Conservation (phyloP, 2,888 invertebrate genomes). For the Buathra laborator region DNA sequence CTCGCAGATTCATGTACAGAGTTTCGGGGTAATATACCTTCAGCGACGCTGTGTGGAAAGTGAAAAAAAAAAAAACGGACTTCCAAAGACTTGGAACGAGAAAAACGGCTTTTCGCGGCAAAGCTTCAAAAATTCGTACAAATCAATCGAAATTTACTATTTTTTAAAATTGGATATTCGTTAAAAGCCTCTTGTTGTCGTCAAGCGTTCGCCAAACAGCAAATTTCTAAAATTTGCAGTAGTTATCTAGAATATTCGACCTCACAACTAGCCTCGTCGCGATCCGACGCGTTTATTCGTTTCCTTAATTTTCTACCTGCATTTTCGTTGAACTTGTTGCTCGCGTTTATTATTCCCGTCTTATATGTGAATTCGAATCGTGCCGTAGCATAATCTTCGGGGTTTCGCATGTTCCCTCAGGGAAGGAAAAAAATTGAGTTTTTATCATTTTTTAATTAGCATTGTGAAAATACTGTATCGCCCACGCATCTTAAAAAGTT, state of each 20-base stretch:
- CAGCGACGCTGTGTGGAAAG: too few relatives aligned
- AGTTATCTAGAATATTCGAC: conserved; percentile 50
- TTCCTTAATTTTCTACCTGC: conserved; percentile 8
- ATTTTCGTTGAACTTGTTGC: conserved; percentile 3
- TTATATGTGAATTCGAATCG: neutral
- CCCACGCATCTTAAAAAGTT: conserved; percentile 20
- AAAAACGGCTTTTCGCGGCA: too few relatives aligned
- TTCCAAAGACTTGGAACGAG: too few relatives aligned
- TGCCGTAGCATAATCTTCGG: neutral
- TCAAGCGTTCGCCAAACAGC: too few relatives aligned
- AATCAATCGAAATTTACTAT: neutral
- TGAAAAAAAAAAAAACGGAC: too few relatives aligned
- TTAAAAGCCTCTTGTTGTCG: too few relatives aligned
- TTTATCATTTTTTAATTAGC: conserved; percentile 33
- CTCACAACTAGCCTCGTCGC: conserved; percentile 33
- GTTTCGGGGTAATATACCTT: too few relatives aligned
- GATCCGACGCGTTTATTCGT: conserved; percentile 37
- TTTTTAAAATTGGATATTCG: too few relatives aligned
- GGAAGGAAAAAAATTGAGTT: neutral
- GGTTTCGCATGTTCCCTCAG: neutral
- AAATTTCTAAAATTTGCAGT: conserved; percentile 44
- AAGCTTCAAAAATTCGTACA: too few relatives aligned
- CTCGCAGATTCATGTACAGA: too few relatives aligned
- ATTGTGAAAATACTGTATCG: conserved; percentile 62
- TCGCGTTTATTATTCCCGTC: neutral